phyloP scores from a whole-genome alignment of 92 coral and sea anemone species.

The Galaxea fascicularis region DNA sequence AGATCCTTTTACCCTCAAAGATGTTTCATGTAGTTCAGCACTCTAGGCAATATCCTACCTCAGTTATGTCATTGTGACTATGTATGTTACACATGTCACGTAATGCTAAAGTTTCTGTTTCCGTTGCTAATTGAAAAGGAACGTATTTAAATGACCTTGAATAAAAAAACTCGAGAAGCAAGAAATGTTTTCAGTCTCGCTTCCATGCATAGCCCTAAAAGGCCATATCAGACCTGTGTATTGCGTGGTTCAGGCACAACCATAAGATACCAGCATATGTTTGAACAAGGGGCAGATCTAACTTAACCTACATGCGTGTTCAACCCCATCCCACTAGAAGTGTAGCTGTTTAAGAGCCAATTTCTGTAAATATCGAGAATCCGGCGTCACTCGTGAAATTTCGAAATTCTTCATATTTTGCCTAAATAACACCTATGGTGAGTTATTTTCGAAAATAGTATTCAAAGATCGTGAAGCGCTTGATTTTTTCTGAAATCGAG shows the following conservation, averaged over 20 bases:
- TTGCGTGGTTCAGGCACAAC: conserved; percentile 11
- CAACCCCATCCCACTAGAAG: conserved; percentile 12
- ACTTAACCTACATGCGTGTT: conserved; percentile 15
- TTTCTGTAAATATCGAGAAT: too few relatives aligned
- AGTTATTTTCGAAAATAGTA: too few relatives aligned
- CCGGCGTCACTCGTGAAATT: too few relatives aligned
- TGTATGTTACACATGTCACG: too few relatives aligned
- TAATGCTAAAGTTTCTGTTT: neutral
- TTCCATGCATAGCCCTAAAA: conserved; percentile 12
- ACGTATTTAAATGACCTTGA: conserved; percentile 18
- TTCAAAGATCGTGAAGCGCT: too few relatives aligned
- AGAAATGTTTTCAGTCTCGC: neutral
- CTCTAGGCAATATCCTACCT: too few relatives aligned
- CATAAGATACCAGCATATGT: conserved; percentile 11
- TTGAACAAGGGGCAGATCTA: conserved; percentile 9
- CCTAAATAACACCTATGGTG: too few relatives aligned
- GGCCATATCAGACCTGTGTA: conserved; percentile 15
- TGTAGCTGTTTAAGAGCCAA: conserved; percentile 6
- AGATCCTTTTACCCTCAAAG: too few relatives aligned
- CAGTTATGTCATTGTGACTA: too few relatives aligned
- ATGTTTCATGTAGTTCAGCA: too few relatives aligned
- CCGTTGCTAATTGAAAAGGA: conserved; percentile 15
- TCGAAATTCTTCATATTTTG: too few relatives aligned
- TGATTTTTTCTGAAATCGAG: too few relatives aligned
- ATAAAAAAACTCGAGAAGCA: conserved; percentile 15